Evolutionary conservation across 2,113 vertebrate species (phyloP).

Genomic region (Burhinus oedicnemus): DNA sequence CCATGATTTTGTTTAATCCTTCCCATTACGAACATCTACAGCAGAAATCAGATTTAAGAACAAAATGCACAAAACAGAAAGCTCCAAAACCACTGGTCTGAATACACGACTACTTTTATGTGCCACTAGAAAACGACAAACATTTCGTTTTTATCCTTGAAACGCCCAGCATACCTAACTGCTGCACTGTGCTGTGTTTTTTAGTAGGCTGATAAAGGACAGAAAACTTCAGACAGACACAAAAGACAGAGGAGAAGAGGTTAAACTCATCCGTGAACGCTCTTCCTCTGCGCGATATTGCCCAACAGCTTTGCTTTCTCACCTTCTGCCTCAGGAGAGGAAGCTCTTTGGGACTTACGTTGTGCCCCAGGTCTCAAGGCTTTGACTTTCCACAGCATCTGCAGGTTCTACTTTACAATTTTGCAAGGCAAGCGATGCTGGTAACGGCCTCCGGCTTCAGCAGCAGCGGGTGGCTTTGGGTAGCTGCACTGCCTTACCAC

Average conservation of each 20-base stretch:
- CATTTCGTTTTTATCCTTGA: background rate
- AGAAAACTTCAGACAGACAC: background rate
- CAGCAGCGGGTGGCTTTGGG: background rate
- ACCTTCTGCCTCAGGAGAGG: background rate
- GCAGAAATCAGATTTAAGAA: background rate
- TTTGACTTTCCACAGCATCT: background rate
- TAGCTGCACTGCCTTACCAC: background rate
- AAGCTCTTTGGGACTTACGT: accelerated
- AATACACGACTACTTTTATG: background rate
- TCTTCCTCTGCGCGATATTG: background rate
- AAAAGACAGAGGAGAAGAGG: background rate
- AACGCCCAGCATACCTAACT: accelerated
- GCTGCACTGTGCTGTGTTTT: background rate
- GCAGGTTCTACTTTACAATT: background rate
- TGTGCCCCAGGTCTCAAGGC: background rate
- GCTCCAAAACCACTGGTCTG: background rate
- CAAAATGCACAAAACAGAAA: background rate
- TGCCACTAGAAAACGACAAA: background rate
- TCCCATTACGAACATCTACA: background rate
- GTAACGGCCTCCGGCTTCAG: background rate
- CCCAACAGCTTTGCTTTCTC: background rate
- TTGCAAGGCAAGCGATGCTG: background rate
- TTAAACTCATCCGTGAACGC: accelerated
- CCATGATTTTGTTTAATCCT: background rate
- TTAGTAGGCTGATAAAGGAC: accelerated